Evolutionary conservation across 2,797 vertebrate species (phyloP).

Genomic region (Hoplostethus mediterraneus): DNA sequence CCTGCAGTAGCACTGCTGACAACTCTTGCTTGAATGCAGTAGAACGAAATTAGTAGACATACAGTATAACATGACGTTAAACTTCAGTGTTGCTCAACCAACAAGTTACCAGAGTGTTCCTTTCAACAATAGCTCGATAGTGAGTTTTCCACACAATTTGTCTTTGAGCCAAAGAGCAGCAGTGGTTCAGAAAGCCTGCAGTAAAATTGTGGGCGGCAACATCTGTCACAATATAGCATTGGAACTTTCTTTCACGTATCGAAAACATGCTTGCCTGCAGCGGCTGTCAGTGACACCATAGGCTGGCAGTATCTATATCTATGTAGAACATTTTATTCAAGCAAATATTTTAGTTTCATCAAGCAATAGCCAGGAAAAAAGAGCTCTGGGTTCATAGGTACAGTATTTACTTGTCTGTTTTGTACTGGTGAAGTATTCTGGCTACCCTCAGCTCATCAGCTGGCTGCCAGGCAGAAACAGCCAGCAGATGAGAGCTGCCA

Average conservation of each 20-base stretch:
- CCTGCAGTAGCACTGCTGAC: slow-evolving; percentile 28
- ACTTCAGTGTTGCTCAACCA: background rate
- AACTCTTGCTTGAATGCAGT: slow-evolving; percentile 21
- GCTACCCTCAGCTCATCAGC: slow-evolving; percentile 19
- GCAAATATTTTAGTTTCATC: slow-evolving; percentile 13
- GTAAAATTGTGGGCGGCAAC: slow-evolving; percentile 13
- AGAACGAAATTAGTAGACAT: slow-evolving; percentile 20
- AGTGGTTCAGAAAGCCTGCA: slow-evolving; percentile 22
- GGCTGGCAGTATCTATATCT: slow-evolving; percentile 16
- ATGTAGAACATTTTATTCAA: slow-evolving; percentile 26
- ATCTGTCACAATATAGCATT: slow-evolving; percentile 24
- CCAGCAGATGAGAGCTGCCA: slow-evolving; percentile 20
- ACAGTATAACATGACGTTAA: background rate
- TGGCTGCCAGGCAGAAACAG: slow-evolving; percentile 28
- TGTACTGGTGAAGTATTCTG: slow-evolving; percentile 31
- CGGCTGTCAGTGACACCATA: slow-evolving; percentile 18
- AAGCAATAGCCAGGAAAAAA: slow-evolving; percentile 9
- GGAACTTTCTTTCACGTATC: slow-evolving; percentile 15
- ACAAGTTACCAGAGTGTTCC: background rate
- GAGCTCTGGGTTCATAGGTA: slow-evolving; percentile 13
- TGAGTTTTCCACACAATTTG: background rate
- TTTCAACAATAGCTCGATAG: slow-evolving; percentile 13
- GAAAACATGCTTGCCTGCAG: slow-evolving; percentile 19
- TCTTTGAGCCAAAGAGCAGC: slow-evolving; percentile 23
- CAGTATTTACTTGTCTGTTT: slow-evolving; percentile 31